phyloP scores from a whole-genome alignment of 2,888 invertebrate species.

The Molorchus minor region DNA sequence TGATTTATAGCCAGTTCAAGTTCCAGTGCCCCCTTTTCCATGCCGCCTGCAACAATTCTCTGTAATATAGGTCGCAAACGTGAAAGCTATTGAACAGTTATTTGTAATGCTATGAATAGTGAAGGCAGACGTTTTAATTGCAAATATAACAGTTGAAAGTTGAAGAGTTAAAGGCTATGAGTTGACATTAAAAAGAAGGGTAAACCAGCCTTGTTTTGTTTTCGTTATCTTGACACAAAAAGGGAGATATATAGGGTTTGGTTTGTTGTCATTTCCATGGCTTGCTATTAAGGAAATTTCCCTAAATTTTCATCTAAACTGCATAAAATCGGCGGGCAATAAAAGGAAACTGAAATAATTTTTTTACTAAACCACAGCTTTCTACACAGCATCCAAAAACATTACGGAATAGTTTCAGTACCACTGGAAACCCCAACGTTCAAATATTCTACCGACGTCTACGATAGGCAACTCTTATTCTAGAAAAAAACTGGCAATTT shows the following conservation, averaged over 20 bases:
- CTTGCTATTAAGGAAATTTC: neutral
- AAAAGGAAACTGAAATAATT: too few species aligned
- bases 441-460: too few species aligned
- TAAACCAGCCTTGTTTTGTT: neutral
- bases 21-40: neutral
- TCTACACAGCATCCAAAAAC: too few species aligned
- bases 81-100: conserved; percentile 12
- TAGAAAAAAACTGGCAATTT: too few species aligned
- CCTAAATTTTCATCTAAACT: neutral
- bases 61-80: conserved; percentile 29
- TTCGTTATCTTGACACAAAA: neutral
- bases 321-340: neutral
- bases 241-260: neutral
- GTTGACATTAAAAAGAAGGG: too few species aligned
- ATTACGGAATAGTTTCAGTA: too few species aligned
- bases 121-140: neutral
- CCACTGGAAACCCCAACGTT: too few species aligned
- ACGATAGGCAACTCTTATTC: too few species aligned
- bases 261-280: neutral
- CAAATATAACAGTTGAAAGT: neutral
- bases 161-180: neutral
- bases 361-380: too few species aligned
- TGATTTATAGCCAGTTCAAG: conserved; percentile 4
- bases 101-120: neutral
- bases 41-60: neutral